These are phyloP conservation scores for Coreoperca whiteheadi DNA, from an alignment of 2,113 vertebrate genomes.

Conservation along the genomic window DNA sequence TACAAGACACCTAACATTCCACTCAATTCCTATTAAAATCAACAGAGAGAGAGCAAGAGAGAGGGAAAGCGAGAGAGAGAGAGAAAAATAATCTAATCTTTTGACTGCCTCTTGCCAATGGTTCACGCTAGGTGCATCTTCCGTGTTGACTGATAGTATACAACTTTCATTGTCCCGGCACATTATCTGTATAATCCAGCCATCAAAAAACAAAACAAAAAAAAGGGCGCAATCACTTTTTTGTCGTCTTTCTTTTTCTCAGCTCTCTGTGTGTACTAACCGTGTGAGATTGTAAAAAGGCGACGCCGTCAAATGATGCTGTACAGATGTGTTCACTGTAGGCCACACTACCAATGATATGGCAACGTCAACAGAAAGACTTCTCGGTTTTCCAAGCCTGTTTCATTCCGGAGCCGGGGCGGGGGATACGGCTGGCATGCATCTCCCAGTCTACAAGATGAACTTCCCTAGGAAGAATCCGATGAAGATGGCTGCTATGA, in stretches of 20 bases:
- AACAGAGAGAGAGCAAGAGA: slow-evolving; percentile 77
- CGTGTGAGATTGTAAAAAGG: slow-evolving; percentile 89
- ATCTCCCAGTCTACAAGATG: slow-evolving; percentile 95
- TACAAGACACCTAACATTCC: slow-evolving; percentile 95
- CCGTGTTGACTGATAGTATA: slow-evolving; percentile 80
- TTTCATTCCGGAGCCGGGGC: slow-evolving; percentile 58
- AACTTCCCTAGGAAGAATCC: slow-evolving; percentile 99
- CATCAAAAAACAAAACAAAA: slow-evolving; percentile 50
- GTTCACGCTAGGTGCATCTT: slow-evolving; percentile 55
- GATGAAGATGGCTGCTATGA: slow-evolving; percentile 99
- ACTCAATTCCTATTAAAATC: slow-evolving; percentile 93
- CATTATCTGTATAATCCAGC: slow-evolving; percentile 58
- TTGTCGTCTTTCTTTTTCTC: slow-evolving; percentile 55
- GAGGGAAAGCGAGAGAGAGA: slow-evolving; percentile 61
- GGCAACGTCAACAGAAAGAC: slow-evolving; percentile 92
- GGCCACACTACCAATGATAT: slow-evolving; percentile 94
- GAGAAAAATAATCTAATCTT: slow-evolving; percentile 81
- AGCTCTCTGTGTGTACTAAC: slow-evolving; percentile 87
- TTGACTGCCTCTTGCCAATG: slow-evolving; percentile 72
- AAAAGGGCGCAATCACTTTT: slow-evolving; percentile 81
- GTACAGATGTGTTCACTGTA: slow-evolving; percentile 88
- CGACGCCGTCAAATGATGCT: slow-evolving; percentile 90
- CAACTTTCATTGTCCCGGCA: slow-evolving; percentile 84
- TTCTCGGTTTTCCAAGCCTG: slow-evolving; percentile 86
- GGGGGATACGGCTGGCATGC: slow-evolving; percentile 82